phyloP scores from a whole-genome alignment of 2,888 invertebrate genomes.

The Leptura quadrifasciata region DNA sequence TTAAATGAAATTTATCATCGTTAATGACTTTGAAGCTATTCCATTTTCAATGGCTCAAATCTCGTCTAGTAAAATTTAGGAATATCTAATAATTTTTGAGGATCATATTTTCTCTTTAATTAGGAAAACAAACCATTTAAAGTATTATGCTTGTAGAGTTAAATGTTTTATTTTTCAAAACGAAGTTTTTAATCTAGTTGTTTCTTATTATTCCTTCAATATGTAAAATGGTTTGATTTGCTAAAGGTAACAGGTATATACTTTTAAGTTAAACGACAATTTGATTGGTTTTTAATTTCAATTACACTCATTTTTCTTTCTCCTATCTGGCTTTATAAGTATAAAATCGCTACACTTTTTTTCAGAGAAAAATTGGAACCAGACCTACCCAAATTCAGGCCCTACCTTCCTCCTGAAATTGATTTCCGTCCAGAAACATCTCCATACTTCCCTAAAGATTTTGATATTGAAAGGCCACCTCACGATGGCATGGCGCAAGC shows the following conservation, averaged over 20 bases:
- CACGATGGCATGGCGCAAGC: constrained; percentile 90
- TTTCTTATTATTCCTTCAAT: background rate
- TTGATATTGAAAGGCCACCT: constrained; percentile 91
- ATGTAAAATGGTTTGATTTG: background rate
- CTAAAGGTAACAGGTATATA: background rate
- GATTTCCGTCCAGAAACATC: constrained; percentile 90
- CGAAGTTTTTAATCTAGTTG: no score
- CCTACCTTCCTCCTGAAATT: constrained; percentile 86
- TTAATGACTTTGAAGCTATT: no score
- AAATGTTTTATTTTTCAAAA: no score
- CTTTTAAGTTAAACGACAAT: background rate
- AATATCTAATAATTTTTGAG: no score
- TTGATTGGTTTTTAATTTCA: background rate
- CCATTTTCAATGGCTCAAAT: no score
- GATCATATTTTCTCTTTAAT: no score
- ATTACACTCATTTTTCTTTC: background rate
- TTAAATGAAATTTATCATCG: no score
- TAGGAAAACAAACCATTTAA: no score
- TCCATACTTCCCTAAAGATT: constrained; percentile 93
- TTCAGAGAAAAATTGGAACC: constrained; percentile 84
- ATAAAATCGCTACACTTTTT: constrained; percentile 23
- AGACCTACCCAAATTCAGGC: constrained; percentile 86
- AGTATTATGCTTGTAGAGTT: no score
- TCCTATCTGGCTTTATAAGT: background rate
- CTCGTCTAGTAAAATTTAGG: no score